Base-by-base conservation (phyloP, 30 jellyfish, hydroid and myxozoan genomes). In the Mastigias papua region DNA sequence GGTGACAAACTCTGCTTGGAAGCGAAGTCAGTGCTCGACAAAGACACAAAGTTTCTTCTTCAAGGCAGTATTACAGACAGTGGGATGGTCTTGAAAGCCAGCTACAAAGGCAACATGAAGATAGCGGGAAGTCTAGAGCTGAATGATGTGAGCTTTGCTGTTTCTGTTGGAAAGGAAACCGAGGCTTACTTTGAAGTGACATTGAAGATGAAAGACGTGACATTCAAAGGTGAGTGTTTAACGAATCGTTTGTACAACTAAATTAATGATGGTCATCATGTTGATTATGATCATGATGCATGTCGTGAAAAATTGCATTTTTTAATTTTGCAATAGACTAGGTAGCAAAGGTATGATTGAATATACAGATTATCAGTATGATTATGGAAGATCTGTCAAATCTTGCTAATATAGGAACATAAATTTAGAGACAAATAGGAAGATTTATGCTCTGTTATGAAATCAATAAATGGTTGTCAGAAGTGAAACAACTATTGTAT, bases 1-100 rank as follows among this genome's bases (percentile, higher is more conserved):
- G 94, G 94, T 26, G 97, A 92, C 49, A 60, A 76, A 50, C 78
- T 92, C 29, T 92, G 98, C 84, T 92, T 72, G 46, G 81, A 87
- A 62, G 95, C 92, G 26, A 87, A 85, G 50, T 89, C 88, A 54
- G 76, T 87, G 63, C 76, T 92, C 57, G 54, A 34, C 0, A 73
- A 90, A 30, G 97, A 89, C 30, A 85, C 98, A 20, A 86, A 73
- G 78, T 80, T 92, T 20, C 28, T 26, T 54, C 69, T 92, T 34
- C 95, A 92, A 35, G 98, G 98, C 21, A 68, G 71, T 26, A 69
- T 92, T 10, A 31, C 63, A 35, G 21, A 86, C 1, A 64, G 49
- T 69, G 97, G 93, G 19, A 50, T 90, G 93, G 31, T 22, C 32
- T 75, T 90, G 86, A 63, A 34, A 37, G 97, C 90, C n/a, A 50